Conservation (phyloP, 1,140 invertebrate genomes). For the Drosophila triauraria region DNA sequence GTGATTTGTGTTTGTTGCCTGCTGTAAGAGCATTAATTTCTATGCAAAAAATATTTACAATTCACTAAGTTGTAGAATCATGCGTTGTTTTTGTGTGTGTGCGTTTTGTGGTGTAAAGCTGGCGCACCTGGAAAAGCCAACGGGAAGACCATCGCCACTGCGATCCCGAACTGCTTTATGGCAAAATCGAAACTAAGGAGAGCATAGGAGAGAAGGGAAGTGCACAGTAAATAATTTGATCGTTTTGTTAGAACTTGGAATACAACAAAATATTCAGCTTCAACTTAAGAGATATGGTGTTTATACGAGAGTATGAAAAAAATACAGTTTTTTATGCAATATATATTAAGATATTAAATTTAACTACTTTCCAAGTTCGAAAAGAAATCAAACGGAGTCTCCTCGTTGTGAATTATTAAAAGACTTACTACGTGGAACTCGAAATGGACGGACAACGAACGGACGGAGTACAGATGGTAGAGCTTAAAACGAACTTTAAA, state of each 20-base stretch:
- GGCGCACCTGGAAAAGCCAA: slow-evolving; percentile 43
- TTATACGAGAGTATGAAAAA: slow-evolving; percentile 10
- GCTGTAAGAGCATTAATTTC: slow-evolving; percentile 42
- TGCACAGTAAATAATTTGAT: not conserved
- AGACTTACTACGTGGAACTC: not conserved
- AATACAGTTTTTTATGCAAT: not conserved
- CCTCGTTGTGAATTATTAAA: not conserved
- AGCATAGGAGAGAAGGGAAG: slow-evolving; percentile 21
- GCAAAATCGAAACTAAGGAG: slow-evolving; percentile 71
- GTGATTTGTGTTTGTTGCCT: slow-evolving; percentile 34
- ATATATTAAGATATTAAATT: not conserved
- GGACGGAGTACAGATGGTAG: slow-evolving; percentile 30
- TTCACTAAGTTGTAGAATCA: slow-evolving; percentile 72
- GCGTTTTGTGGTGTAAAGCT: slow-evolving; percentile 61
- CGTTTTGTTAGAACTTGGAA: not conserved
- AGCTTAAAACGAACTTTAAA: slow-evolving; percentile 64
- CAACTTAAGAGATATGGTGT: not conserved
- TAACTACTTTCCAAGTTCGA: not conserved
- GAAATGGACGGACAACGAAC: slow-evolving; percentile 16
- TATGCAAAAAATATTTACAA: slow-evolving; percentile 79
- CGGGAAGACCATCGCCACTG: slow-evolving; percentile 23
- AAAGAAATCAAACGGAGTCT: not conserved
- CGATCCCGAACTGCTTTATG: slow-evolving; percentile 65
- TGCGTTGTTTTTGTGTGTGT: slow-evolving; percentile 27
- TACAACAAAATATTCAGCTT: not conserved